Percentiles rank a stretch among this genome's conserved stretches.
phyloP scores from a whole-genome alignment of 1,140 invertebrate genomes.

The Hylaeus anthracinus region DNA sequence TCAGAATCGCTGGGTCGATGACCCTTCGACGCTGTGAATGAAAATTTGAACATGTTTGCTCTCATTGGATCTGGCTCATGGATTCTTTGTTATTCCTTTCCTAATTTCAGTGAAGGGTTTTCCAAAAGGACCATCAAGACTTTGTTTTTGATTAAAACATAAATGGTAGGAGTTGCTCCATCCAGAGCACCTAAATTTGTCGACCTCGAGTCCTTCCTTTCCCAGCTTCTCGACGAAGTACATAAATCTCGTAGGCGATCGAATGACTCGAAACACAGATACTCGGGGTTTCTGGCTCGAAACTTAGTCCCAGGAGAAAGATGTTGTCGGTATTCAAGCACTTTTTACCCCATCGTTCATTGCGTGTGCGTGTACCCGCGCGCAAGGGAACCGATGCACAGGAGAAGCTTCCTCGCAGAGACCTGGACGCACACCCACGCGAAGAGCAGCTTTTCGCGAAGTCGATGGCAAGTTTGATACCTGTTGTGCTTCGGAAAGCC shows the following conservation, averaged over 20 bases:
- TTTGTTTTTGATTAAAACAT: too few species aligned
- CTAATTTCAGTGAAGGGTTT: too few species aligned
- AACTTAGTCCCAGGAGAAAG: conserved; percentile 40
- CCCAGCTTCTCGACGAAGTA: conserved; percentile 28
- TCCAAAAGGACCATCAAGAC: too few species aligned
- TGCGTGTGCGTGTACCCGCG: conserved; percentile 21
- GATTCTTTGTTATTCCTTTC: too few species aligned
- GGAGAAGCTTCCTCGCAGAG: not conserved
- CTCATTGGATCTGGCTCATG: too few species aligned
- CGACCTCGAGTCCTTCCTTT: conserved; percentile 15
- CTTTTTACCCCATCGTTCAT: conserved; percentile 20
- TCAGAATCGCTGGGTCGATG: too few species aligned
- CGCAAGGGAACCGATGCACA: conserved; percentile 9
- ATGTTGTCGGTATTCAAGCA: conserved; percentile 44
- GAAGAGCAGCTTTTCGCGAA: not conserved
- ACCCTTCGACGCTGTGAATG: too few species aligned
- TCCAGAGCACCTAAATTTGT: not conserved
- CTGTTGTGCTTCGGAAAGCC: conserved; percentile 24
- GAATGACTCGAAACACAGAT: conserved; percentile 50
- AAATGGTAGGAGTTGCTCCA: too few species aligned
- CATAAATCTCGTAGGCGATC: conserved; percentile 22
- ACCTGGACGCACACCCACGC: not conserved
- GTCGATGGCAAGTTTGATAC: conserved; percentile 16
- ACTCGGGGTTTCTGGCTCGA: conserved; percentile 23
- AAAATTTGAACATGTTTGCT: too few species aligned